A percentile compares a stretch with the other conserved stretches of the same genome.
Evolutionary conservation across 2,797 vertebrate genomes (phyloP).

Genomic region (Discoglossus pictus): DNA sequence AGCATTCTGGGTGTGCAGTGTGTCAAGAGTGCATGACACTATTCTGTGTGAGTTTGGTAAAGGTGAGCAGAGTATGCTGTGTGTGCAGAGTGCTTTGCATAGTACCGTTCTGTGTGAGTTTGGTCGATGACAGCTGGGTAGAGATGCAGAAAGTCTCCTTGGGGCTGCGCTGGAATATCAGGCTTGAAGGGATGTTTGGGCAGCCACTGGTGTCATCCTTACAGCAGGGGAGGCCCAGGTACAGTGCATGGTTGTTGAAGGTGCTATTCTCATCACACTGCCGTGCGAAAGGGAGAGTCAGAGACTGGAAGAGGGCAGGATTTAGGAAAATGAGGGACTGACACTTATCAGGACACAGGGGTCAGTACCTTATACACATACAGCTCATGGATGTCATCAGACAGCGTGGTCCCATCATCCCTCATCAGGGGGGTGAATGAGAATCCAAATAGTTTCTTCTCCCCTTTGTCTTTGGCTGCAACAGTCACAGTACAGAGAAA

Average conservation of each 20-base stretch:
- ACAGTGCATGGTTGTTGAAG: constrained; percentile 95
- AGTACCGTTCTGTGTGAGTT: constrained; percentile 96
- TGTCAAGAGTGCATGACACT: constrained; percentile 67
- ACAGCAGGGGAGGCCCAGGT: constrained; percentile 95
- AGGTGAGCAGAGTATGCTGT: constrained; percentile 75
- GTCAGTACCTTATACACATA: constrained; percentile 94
- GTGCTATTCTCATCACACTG: constrained; percentile 98
- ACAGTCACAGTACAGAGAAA: constrained; percentile 23
- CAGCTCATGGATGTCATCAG: constrained; percentile 94
- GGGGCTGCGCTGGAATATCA: constrained; percentile 96
- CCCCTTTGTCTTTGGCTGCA: constrained; percentile 96
- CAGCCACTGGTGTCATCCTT: constrained; percentile 97
- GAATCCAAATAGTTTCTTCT: constrained; percentile 98
- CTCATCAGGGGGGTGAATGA: constrained; percentile 97
- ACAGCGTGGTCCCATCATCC: constrained; percentile 95
- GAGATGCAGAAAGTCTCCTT: constrained; percentile 97
- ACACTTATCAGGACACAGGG: too few species aligned
- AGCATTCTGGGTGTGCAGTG: too few species aligned
- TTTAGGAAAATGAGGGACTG: background rate
- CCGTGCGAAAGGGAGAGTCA: constrained; percentile 31
- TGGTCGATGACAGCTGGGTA: constrained; percentile 96
- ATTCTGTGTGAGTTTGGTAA: constrained; percentile 94
- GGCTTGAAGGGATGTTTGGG: constrained; percentile 90
- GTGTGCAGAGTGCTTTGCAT: constrained; percentile 14
- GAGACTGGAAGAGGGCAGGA: background rate